These are phyloP conservation scores for Teleopsis dalmanni DNA, from an alignment of 1,140 invertebrate species.

Conservation along the genomic window DNA sequence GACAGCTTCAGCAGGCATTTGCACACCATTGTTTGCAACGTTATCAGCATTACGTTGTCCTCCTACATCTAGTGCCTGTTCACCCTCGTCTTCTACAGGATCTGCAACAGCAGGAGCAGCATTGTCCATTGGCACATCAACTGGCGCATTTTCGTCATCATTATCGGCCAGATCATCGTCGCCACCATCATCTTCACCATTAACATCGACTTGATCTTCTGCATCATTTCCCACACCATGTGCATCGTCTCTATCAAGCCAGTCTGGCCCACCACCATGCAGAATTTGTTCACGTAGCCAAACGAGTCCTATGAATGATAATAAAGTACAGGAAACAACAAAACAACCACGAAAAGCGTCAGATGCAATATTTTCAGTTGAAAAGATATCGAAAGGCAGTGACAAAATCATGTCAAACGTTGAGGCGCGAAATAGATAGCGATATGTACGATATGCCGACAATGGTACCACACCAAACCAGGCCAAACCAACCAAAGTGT, in stretches of 20 bases:
- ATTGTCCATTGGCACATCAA: constrained; percentile 28
- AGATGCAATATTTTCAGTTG: constrained; percentile 83
- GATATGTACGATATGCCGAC: constrained; percentile 92
- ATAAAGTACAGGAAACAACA: constrained; percentile 92
- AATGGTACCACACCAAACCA: constrained; percentile 97
- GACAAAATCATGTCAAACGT: constrained; percentile 77
- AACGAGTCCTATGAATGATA: constrained; percentile 93
- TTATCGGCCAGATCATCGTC: constrained; percentile 17
- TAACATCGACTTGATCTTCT: constrained; percentile 4
- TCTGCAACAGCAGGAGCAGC: constrained; percentile 22
- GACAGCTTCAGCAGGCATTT: constrained; percentile 23
- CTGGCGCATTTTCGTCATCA: constrained; percentile 21
- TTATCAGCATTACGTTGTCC: constrained; percentile 32
- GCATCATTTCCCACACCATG: constrained; percentile 24
- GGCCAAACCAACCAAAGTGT: constrained; percentile 87
- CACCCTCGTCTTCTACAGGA: constrained; percentile 22
- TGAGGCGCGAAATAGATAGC: constrained; percentile 84
- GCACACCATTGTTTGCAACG: constrained; percentile 1
- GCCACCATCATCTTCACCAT: constrained; percentile 29
- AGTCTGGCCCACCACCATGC: constrained; percentile 92
- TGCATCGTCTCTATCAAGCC: constrained; percentile 69
- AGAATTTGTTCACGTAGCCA: constrained; percentile 98
- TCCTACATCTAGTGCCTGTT: constrained; percentile 3
- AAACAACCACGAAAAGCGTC: constrained; percentile 95
- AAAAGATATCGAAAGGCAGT: constrained; percentile 85